Evolutionary conservation across 2,888 invertebrate species (phyloP), one percentile per base, ranked within the genome.

Genomic region (Cerceris ruficornis): DNA sequence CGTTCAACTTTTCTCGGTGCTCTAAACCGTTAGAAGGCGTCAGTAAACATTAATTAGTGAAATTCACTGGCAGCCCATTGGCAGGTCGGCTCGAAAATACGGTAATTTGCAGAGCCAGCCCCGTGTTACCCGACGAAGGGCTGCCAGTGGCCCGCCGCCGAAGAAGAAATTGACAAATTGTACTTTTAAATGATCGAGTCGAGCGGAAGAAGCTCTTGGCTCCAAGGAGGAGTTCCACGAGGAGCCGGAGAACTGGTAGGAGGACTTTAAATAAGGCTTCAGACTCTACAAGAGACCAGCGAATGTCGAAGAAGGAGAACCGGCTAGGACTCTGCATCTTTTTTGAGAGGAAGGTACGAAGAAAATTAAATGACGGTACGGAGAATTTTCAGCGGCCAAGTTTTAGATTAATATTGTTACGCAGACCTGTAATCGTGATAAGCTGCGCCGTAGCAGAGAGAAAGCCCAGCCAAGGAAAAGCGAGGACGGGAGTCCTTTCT

Each of bases 381-480:
- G 76, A 61, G 75, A 86, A 88, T 76, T 88, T 87, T 67, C 69
- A 75, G 62, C 82, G 73, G 71, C 72, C 77, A 86, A 89, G 86
- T 87, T 89, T 88, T 86, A 86, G 87, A 89, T 89, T 88, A 89
- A 89, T 89, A 89, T 89, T 86, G 86, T 87, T 87, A 87, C 86
- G 87, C 69, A 77, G 80, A 74, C 80, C 77, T 81, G 84, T 87
- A 88, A 89, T 89, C 87, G 87, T 82, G 87, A 88, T 88, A 88
- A 88, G 85, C 82, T 84, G 75, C 55, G 54, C 64, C 64, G 64
- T 28, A 28, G 28, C 28, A 28, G 28, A 28, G 62, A 54, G 55
- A 57, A 49, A 67, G 52, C 50, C 14, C n/a, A 49, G 64, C 42
- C 28, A 41, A 55, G 66, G 11, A 41, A 52, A 69, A 69, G 58